Evolutionary conservation across 2,888 invertebrate species (phyloP).

Genomic region (Caenorhabditis doughertyi): DNA sequence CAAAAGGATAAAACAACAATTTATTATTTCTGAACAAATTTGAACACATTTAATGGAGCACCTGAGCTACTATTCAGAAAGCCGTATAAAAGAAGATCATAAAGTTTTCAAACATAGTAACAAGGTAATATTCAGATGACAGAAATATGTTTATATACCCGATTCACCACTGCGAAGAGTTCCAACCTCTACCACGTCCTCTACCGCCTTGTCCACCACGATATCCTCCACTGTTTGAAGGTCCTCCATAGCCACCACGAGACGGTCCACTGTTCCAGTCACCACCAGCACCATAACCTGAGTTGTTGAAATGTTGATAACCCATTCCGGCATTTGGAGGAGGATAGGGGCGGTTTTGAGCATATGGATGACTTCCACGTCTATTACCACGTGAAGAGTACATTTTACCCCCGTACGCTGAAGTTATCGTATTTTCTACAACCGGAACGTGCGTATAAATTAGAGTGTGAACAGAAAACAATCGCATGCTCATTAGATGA

Average conservation of each 20-base stretch:
- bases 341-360: constrained; percentile 38
- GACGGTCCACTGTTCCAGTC: constrained; percentile 8
- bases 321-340: constrained; percentile 45
- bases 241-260: constrained; percentile 35
- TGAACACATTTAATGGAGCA: too few species aligned
- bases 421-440: constrained; percentile 18
- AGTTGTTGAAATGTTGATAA: constrained; percentile 59
- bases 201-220: constrained; percentile 31
- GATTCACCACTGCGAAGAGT: constrained; percentile 36
- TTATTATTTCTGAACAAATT: not conserved
- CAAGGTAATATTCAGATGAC: not conserved
- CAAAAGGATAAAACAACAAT: not conserved
- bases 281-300: constrained; percentile 43
- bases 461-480: not conserved
- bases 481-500: too few species aligned
- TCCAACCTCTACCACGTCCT: constrained; percentile 54
- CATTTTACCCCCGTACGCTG: constrained; percentile 53
- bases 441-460: too few species aligned
- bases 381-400: constrained; percentile 14
- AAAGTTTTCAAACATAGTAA: not conserved
- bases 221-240: not conserved
- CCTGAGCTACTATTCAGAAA: not conserved
- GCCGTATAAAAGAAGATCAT: constrained; percentile 1
- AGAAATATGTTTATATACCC: not conserved
- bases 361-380: constrained; percentile 41